Evolutionary conservation across 2,113 vertebrate species (phyloP).

Genomic region (Rhombomys opimus): DNA sequence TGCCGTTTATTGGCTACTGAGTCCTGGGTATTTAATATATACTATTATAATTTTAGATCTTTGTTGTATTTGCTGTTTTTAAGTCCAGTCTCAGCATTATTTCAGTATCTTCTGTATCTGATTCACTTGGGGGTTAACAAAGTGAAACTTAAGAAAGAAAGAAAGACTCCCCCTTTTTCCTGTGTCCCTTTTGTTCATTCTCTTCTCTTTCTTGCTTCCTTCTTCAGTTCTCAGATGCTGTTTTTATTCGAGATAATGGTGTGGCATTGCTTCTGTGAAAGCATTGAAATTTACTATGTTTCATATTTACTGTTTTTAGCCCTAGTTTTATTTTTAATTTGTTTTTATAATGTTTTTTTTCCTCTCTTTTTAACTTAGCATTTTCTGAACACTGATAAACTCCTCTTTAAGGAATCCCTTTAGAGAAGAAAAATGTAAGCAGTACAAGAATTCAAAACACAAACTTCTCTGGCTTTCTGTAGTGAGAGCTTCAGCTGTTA

Average conservation of each 20-base stretch:
- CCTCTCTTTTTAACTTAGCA: not conserved
- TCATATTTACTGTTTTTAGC: constrained; percentile 3
- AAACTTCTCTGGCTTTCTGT: not conserved
- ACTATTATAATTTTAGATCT: not conserved
- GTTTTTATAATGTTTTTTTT: not conserved
- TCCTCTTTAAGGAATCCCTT: not conserved
- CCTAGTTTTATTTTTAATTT: constrained; percentile 8
- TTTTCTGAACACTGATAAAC: not conserved
- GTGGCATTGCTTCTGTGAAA: not conserved
- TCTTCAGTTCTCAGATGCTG: not conserved
- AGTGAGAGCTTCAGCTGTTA: not conserved
- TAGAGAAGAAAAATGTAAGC: not conserved
- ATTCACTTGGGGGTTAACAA: not conserved
- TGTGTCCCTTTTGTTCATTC: not conserved
- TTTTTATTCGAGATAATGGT: not conserved
- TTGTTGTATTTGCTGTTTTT: constrained; percentile 34
- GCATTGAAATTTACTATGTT: not conserved
- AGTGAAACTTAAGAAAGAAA: not conserved
- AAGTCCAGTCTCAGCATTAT: not conserved
- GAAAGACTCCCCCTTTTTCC: not conserved
- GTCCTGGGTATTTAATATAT: not conserved
- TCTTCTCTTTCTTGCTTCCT: not conserved
- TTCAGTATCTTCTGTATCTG: not conserved
- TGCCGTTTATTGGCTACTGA: not conserved
- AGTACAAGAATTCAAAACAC: not conserved